Evolutionary conservation across 2,888 invertebrate species (phyloP).

Genomic region (Mesochorus sp.): DNA sequence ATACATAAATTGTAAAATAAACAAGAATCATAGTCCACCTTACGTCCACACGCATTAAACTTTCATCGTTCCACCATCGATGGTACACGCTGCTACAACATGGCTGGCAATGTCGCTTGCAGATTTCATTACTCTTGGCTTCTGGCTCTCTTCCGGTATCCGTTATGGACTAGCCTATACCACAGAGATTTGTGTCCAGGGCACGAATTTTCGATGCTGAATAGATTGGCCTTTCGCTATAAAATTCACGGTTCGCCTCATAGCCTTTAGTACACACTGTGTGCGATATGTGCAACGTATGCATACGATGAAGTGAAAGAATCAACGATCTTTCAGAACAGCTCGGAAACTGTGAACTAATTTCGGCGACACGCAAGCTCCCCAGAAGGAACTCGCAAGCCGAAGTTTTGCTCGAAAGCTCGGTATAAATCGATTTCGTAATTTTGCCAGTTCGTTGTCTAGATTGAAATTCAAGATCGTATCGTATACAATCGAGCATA

Average conservation of each 20-base stretch:
- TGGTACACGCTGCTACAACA: conserved; percentile 6
- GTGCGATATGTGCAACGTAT: conserved; percentile 2
- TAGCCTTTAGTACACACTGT: not conserved
- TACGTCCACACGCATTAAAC: conserved; percentile 30
- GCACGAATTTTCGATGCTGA: conserved; percentile 20
- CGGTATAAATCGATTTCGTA: not conserved
- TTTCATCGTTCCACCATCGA: conserved; percentile 22
- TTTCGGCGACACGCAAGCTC: not conserved
- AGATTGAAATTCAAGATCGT: conserved; percentile 3
- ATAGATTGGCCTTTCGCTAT: conserved; percentile 9
- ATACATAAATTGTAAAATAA: too few relatives aligned
- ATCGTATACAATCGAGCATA: not conserved
- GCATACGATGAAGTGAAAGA: not conserved
- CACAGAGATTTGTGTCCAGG: not conserved
- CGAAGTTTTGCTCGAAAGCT: too few relatives aligned
- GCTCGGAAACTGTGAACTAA: conserved; percentile 1
- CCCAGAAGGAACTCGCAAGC: not conserved
- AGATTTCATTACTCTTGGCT: conserved; percentile 18
- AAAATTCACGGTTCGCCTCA: conserved; percentile 6
- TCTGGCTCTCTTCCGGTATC: not conserved
- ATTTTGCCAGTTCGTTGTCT: not conserved
- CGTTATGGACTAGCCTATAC: conserved; percentile 18
- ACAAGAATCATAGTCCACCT: too few relatives aligned
- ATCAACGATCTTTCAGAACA: conserved; percentile 8
- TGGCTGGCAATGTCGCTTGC: not conserved